Percentiles rank a stretch among this genome's conserved stretches.
phyloP scores from a whole-genome alignment of 2,113 vertebrate genomes.

The Ammodytes dubius region DNA sequence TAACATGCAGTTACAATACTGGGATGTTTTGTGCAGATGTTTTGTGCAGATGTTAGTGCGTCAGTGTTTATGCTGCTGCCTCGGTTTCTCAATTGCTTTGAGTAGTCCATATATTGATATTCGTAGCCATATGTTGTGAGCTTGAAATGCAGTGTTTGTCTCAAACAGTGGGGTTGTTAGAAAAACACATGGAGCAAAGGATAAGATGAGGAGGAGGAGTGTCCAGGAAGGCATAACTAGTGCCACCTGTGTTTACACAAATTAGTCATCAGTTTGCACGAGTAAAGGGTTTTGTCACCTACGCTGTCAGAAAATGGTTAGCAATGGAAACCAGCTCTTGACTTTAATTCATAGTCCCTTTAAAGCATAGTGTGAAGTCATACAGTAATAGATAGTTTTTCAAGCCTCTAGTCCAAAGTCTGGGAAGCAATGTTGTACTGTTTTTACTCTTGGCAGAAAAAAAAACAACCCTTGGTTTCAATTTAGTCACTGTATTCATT shows the following conservation, averaged over 20 bases:
- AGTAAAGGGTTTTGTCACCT: constrained; percentile 42
- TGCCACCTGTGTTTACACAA: constrained; percentile 65
- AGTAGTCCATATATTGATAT: constrained; percentile 34
- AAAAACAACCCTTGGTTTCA: constrained; percentile 2
- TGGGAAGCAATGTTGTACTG: not conserved
- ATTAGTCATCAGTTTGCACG: constrained; percentile 56
- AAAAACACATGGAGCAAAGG: constrained; percentile 47
- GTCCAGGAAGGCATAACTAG: constrained; percentile 47
- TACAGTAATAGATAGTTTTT: not conserved
- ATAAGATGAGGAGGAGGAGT: constrained; percentile 29
- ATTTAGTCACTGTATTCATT: constrained; percentile 14
- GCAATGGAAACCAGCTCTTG: constrained; percentile 24
- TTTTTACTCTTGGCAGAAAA: not conserved
- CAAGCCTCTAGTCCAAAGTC: not conserved
- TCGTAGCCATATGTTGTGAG: constrained; percentile 38
- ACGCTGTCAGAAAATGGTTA: not conserved
- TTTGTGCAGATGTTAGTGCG: constrained; percentile 1
- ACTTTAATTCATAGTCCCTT: constrained; percentile 20
- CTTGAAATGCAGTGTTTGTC: constrained; percentile 45
- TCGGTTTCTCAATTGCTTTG: constrained; percentile 12
- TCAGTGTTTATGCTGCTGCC: not conserved
- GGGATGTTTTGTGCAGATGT: constrained; percentile 10
- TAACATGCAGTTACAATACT: not conserved
- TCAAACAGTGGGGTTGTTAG: constrained; percentile 39
- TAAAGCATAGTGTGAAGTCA: constrained; percentile 8